Evolutionary conservation across 2,888 invertebrate genomes (phyloP).

Genomic region (Xylota sylvarum): DNA sequence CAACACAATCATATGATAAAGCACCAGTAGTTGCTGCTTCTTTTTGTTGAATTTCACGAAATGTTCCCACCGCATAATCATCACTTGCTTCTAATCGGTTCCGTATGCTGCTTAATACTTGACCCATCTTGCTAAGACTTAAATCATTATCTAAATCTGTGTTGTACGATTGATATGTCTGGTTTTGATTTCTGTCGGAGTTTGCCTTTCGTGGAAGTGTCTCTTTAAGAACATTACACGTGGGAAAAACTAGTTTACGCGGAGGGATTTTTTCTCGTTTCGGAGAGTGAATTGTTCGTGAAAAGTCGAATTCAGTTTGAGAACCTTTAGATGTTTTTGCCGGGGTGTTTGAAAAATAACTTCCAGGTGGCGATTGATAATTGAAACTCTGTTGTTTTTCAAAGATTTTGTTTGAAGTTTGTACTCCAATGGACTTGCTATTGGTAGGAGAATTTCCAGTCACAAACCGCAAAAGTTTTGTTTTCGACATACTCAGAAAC

Average conservation of each 20-base stretch:
- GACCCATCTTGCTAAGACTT: slow-evolving; percentile 82
- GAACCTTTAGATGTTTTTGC: slow-evolving; percentile 73
- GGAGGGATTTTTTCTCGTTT: slow-evolving; percentile 74
- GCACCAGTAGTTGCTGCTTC: slow-evolving; percentile 50
- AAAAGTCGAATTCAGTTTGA: slow-evolving; percentile 82
- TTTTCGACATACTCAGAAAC: slow-evolving; percentile 82
- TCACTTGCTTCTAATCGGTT: slow-evolving; percentile 82
- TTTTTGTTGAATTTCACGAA: slow-evolving; percentile 80
- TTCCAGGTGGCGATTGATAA: slow-evolving; percentile 82
- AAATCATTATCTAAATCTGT: slow-evolving; percentile 83
- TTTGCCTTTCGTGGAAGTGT: slow-evolving; percentile 29
- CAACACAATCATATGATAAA: slow-evolving; percentile 65
- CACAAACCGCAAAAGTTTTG: slow-evolving; percentile 82
- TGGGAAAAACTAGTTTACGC: slow-evolving; percentile 52
- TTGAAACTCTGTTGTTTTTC: slow-evolving; percentile 69
- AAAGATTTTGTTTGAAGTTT: slow-evolving; percentile 78
- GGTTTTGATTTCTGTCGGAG: slow-evolving; percentile 33
- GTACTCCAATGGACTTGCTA: slow-evolving; percentile 81
- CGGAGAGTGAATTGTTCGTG: slow-evolving; percentile 82
- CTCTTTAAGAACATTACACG: slow-evolving; percentile 33
- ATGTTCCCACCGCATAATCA: slow-evolving; percentile 80
- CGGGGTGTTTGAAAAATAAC: slow-evolving; percentile 82
- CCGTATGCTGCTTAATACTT: slow-evolving; percentile 82
- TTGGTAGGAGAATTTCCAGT: slow-evolving; percentile 80
- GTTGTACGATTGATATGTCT: slow-evolving; percentile 83